Percentiles rank a stretch among this genome's conserved stretches.
Evolutionary conservation across 2,888 invertebrate genomes (phyloP).

Genomic region (Chironomus tentans): DNA sequence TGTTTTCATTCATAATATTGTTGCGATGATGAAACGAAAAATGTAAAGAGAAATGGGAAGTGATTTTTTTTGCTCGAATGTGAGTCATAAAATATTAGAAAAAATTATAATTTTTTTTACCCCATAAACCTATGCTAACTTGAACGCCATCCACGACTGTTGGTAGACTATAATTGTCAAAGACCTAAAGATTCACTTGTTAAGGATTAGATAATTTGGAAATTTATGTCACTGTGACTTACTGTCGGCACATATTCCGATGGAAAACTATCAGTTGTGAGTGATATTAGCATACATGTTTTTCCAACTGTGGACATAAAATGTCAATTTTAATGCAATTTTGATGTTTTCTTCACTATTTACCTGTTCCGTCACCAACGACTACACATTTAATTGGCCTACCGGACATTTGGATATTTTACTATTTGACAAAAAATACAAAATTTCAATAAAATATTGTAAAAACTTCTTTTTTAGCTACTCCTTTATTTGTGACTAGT

Average conservation of each 20-base stretch:
- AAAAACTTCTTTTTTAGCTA: background rate
- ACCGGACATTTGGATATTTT: slow-evolving; percentile 61
- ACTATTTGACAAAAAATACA: slow-evolving; percentile 8
- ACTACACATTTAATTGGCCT: slow-evolving; percentile 89
- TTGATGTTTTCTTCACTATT: background rate
- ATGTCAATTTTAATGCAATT: slow-evolving; percentile 1
- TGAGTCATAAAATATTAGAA: background rate
- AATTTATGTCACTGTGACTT: slow-evolving; percentile 51
- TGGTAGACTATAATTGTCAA: slow-evolving; percentile 98
- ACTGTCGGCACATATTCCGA: slow-evolving; percentile 92
- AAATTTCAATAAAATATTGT: slow-evolving; percentile 24
- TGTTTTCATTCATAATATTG: background rate
- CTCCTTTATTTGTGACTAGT: slow-evolving; percentile 26
- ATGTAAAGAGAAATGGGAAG: too few species aligned
- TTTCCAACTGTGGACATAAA: slow-evolving; percentile 58
- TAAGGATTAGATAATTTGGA: background rate
- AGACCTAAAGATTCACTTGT: slow-evolving; percentile 37
- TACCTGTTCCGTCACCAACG: slow-evolving; percentile 74
- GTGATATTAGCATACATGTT: slow-evolving; percentile 89
- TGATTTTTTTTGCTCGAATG: background rate
- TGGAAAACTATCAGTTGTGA: slow-evolving; percentile 87
- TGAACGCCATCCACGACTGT: slow-evolving; percentile 98
- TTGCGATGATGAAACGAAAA: too few species aligned
- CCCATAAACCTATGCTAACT: slow-evolving; percentile 94
- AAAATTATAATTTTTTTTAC: slow-evolving; percentile 37